Evolutionary conservation across 2,797 vertebrate species (phyloP), one percentile per base, ranked within the genome.

Genomic region (Pseudotriccus pelzelni): DNA sequence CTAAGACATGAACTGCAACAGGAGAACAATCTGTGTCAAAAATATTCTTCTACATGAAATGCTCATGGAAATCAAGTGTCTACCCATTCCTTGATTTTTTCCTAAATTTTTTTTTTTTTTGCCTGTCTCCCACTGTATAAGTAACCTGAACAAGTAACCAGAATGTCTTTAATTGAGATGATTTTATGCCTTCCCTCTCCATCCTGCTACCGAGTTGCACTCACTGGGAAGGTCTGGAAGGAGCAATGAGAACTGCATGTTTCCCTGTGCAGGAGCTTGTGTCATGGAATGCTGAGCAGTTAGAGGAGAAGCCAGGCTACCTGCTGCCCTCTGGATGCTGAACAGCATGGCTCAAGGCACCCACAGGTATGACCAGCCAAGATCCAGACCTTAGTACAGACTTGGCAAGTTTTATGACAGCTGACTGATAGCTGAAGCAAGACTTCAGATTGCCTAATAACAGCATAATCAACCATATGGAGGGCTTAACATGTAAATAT

Each of bases 401-500:
- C 22, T 36, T 73, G 77, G 66, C 50, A 87, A 63, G 70, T 67
- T 87, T 63, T 89, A 30, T 20, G 8, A 76, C 41, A 84, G 58
- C 58, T 75, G 34, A 78, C 13, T 63, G 64, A 77, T 72, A 91
- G 60, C 28, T 77, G 64, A 94, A 84, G 22, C 28, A 79, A 85
- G 70, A 67, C 32, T 90, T 68, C 55, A 77, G 32, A 47, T 32
- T 70, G 22, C 36, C 44, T 60, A 68, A 70, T 47, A 93, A 85
- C 27, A 70, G 28, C 49, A 62, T 24, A 87, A 63, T 41, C 34
- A 84, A 74, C 55, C 36, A 32, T 75, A 87, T 17, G 25, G 46
- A 69, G 50, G 34, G 22, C n/a, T 78, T 73, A 59, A 62, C 59
- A 32, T 28, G 43, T 58, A 91, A 89, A 82, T 84, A 62, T 90